phyloP scores from a whole-genome alignment of 2,888 invertebrate species.

The Rotaria macrura region DNA sequence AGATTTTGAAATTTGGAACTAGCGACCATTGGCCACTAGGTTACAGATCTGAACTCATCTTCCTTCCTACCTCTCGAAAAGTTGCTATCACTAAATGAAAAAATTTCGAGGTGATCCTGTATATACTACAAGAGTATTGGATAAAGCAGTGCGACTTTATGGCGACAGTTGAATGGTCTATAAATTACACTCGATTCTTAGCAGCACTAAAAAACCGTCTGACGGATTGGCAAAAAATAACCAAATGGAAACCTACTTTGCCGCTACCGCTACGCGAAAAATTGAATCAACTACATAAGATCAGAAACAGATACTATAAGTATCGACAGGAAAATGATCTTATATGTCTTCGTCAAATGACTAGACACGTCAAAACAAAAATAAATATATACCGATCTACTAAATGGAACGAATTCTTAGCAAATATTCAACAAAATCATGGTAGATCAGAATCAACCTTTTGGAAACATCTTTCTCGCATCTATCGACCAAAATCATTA shows the following conservation, averaged over 20 bases:
- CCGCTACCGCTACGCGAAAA: no score
- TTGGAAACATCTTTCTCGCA: no score
- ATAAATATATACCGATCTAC: no score
- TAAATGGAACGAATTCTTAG: no score
- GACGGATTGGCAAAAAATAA: not conserved
- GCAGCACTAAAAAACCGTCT: not conserved
- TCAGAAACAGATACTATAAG: no score
- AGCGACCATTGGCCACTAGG: not conserved
- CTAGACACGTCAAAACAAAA: no score
- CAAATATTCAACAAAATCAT: no score
- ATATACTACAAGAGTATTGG: not conserved
- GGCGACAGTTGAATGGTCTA: not conserved
- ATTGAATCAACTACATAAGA: no score
- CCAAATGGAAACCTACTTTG: not conserved
- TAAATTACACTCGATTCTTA: not conserved
- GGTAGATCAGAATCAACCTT: no score
- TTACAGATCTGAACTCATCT: not conserved
- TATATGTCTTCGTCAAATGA: no score
- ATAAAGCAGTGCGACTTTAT: not conserved
- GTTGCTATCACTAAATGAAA: not conserved
- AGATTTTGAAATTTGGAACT: not conserved
- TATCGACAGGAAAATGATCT: no score
- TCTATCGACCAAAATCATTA: no score
- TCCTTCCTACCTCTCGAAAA: not conserved
- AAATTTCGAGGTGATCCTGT: not conserved